phyloP scores from a whole-genome alignment of 2,113 vertebrate species.

The Thalassoma bifasciatum region DNA sequence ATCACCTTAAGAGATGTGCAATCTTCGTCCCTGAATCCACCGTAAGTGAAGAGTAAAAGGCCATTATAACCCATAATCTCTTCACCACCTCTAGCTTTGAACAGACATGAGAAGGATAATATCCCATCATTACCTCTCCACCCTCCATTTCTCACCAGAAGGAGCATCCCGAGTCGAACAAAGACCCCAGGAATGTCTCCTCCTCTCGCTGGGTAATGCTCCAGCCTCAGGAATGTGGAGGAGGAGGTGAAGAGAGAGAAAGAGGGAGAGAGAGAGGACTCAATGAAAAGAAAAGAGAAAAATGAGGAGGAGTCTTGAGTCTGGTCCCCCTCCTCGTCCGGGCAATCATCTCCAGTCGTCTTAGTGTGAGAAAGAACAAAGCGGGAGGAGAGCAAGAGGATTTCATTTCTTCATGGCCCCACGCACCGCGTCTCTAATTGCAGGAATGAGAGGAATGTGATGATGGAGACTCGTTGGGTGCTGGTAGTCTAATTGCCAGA shows the following conservation, averaged over 20 bases:
- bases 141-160: conserved; percentile 27
- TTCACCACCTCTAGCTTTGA: conserved; percentile 6
- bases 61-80: not conserved
- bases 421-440: conserved; percentile 67
- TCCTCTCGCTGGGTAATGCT: conserved; percentile 49
- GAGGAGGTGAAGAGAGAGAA: conserved; percentile 56
- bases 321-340: conserved; percentile 22
- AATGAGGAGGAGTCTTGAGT: conserved; percentile 38
- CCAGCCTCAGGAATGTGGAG: conserved; percentile 65
- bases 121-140: conserved; percentile 42
- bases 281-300: conserved; percentile 50
- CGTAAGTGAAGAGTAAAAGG: not conserved
- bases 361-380: conserved; percentile 59
- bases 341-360: conserved; percentile 47
- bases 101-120: conserved; percentile 20
- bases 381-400: conserved; percentile 21
- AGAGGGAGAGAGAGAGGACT: conserved; percentile 20
- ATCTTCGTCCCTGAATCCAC: not conserved
- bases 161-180: conserved; percentile 52
- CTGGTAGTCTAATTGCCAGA: conserved; percentile 19
- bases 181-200: conserved; percentile 66
- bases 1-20: not conserved
- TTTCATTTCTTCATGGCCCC: conserved; percentile 28
- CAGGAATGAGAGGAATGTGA: conserved; percentile 77
- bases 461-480: conserved; percentile 13